Evolutionary conservation across 2,888 invertebrate genomes (phyloP).

Genomic region (Priocnemis perturbator): DNA sequence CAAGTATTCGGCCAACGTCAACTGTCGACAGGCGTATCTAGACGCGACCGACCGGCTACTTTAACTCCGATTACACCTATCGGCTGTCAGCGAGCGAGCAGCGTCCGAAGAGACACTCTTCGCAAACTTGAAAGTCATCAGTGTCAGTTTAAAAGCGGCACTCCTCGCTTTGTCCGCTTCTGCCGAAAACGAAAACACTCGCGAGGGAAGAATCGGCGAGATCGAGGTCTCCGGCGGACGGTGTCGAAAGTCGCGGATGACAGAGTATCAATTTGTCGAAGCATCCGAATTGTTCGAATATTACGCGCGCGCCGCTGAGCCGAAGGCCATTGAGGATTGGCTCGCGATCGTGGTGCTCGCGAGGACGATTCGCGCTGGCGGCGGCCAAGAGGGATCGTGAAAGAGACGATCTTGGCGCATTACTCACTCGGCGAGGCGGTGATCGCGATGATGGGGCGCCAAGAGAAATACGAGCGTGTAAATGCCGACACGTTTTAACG

Average conservation of each 20-base stretch:
- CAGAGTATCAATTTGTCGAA: too few species aligned
- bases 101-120: background rate
- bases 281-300: too few species aligned
- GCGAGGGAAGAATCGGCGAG: too few species aligned
- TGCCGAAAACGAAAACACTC: too few species aligned
- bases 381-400: background rate
- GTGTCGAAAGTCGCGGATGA: too few species aligned
- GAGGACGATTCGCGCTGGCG: too few species aligned
- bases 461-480: slow-evolving; percentile 49
- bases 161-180: background rate
- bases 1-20: slow-evolving; percentile 43
- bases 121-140: background rate
- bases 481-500: slow-evolving; percentile 48
- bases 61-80: too few species aligned
- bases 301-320: too few species aligned
- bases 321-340: too few species aligned
- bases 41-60: slow-evolving; percentile 6
- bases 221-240: too few species aligned
- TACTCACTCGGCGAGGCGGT: slow-evolving; percentile 35
- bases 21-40: slow-evolving; percentile 25
- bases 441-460: slow-evolving; percentile 44
- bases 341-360: too few species aligned
- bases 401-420: slow-evolving; percentile 40
- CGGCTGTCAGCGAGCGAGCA: too few species aligned
- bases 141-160: background rate